Evolutionary conservation across 1,140 invertebrate genomes (phyloP).

Genomic region (Drosophila orena): DNA sequence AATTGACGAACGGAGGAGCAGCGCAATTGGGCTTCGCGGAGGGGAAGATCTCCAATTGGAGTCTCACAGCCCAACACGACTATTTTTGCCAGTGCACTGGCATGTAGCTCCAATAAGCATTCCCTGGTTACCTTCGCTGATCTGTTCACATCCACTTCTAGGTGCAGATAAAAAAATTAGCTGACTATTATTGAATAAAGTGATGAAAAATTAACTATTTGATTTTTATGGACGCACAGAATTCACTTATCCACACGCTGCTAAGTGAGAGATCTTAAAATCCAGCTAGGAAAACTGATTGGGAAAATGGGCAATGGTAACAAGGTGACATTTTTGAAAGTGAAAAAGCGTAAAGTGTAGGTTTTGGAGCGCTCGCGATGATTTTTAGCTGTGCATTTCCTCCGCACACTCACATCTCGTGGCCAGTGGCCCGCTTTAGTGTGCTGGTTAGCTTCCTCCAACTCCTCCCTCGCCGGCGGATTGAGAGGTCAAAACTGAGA

Average conservation of each 20-base stretch:
- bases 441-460: slow-evolving; percentile 11
- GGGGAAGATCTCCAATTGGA: slow-evolving; percentile 30
- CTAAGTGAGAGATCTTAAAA: no score
- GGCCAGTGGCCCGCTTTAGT: slow-evolving; percentile 39
- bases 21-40: neutral
- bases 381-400: slow-evolving; percentile 16
- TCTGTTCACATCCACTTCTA: slow-evolving; percentile 9
- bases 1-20: slow-evolving; percentile 59
- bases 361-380: no score
- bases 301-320: no score
- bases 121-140: slow-evolving; percentile 16
- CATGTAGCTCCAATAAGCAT: slow-evolving; percentile 30
- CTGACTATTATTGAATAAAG: no score
- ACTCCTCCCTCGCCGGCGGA: slow-evolving; percentile 62
- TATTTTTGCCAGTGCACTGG: slow-evolving; percentile 44
- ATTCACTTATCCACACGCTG: no score
- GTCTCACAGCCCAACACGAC: slow-evolving; percentile 34
- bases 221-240: no score
- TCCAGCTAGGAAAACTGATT: no score
- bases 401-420: slow-evolving; percentile 12
- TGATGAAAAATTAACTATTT: neutral
- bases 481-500: slow-evolving; percentile 76
- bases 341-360: no score
- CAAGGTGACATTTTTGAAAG: no score
- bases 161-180: slow-evolving; percentile 14